These are phyloP conservation scores for Callyntrura sp. DNA, from an alignment of 2,888 invertebrate genomes.

Conservation along the genomic window DNA sequence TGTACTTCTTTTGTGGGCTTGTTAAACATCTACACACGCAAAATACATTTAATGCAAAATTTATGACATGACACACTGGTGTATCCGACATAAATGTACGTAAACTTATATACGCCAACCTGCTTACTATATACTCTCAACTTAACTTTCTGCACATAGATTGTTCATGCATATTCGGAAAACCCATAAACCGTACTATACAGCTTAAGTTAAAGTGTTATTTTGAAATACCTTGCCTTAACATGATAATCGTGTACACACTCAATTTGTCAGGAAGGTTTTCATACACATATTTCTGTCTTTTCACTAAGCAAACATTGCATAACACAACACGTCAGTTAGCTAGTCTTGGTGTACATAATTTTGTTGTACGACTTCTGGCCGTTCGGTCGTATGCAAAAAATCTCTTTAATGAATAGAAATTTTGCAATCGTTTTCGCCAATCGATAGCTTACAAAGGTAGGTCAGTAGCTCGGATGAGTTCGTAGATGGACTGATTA, in stretches of 20 bases:
- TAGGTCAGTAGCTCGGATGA: too few species aligned
- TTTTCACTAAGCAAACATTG: conserved; percentile 38
- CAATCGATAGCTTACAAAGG: too few species aligned
- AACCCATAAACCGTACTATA: neutral
- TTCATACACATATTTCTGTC: conserved; percentile 16
- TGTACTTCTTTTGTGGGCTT: conserved; percentile 22
- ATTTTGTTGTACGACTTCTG: too few species aligned
- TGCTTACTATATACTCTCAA: too few species aligned
- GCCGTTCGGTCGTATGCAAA: too few species aligned
- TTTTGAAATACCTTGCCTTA: conserved; percentile 11
- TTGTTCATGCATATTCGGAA: too few species aligned
- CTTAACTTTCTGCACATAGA: too few species aligned
- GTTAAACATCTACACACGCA: neutral
- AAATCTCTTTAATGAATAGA: too few species aligned
- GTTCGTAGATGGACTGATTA: too few species aligned
- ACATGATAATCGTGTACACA: neutral
- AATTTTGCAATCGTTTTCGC: too few species aligned
- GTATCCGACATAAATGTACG: neutral
- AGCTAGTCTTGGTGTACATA: too few species aligned
- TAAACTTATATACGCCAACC: neutral
- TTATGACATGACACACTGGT: conserved; percentile 51
- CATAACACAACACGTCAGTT: neutral
- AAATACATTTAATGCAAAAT: conserved; percentile 62
- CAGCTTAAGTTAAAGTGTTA: neutral
- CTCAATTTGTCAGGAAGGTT: conserved; percentile 32